Percentiles rank a stretch among this genome's conserved stretches.
phyloP scores from a whole-genome alignment of 2,797 vertebrate genomes.

The Rhinoraja longicauda region DNA sequence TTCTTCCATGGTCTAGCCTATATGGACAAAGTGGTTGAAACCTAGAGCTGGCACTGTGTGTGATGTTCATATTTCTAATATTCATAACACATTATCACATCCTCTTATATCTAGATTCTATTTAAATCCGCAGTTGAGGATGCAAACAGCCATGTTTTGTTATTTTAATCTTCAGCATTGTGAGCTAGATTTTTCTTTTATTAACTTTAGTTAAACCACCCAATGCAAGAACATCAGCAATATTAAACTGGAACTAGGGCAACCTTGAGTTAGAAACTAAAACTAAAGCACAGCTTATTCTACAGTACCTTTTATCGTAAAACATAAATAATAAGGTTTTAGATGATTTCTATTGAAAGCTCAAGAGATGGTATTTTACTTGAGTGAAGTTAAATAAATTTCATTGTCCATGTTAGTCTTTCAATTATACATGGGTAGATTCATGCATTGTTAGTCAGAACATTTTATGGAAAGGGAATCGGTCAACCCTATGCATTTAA shows the following conservation, averaged over 20 bases:
- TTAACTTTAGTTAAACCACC: background rate
- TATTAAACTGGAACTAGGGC: background rate
- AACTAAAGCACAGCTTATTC: background rate
- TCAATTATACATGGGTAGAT: background rate
- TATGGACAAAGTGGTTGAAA: too few species aligned
- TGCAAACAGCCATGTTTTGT: background rate
- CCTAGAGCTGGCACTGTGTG: too few species aligned
- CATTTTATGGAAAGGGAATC: background rate
- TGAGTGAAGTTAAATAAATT: conserved; percentile 25
- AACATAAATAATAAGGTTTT: conserved; percentile 15
- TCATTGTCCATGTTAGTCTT: background rate
- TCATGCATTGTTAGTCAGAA: background rate
- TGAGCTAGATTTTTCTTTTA: background rate
- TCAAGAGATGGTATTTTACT: background rate
- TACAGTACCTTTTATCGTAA: background rate
- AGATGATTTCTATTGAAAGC: background rate
- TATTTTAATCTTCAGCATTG: background rate
- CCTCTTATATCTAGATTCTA: background rate
- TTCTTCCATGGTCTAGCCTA: too few species aligned
- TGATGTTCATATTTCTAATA: background rate
- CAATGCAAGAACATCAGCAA: background rate
- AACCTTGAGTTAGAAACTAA: background rate
- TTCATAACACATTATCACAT: background rate
- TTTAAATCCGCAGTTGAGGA: background rate
- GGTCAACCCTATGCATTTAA: background rate